Percentiles rank a stretch among this genome's conserved stretches.
These are phyloP conservation scores for Gobius niger DNA, from an alignment of 2,113 vertebrate species.

Conservation along the genomic window DNA sequence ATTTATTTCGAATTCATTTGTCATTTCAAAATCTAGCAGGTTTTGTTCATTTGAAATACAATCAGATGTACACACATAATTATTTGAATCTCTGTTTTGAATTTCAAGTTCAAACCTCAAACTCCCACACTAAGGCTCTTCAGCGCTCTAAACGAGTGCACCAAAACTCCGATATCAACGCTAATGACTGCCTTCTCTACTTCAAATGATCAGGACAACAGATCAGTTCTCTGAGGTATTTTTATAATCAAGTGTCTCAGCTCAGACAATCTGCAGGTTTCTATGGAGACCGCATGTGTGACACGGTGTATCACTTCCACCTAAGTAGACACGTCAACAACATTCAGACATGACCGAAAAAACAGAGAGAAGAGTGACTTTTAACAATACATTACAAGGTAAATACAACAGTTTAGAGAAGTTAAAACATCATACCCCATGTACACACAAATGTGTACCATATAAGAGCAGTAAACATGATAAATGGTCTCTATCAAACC, in stretches of 20 bases:
- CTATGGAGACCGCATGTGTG: slow-evolving; percentile 68
- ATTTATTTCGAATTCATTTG: too few relatives aligned
- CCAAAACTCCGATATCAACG: slow-evolving; percentile 2
- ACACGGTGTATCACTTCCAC: slow-evolving; percentile 41
- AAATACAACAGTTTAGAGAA: not conserved
- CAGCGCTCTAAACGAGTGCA: slow-evolving; percentile 28
- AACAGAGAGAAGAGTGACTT: slow-evolving; percentile 25
- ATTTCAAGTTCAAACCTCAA: too few relatives aligned
- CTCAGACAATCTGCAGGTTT: slow-evolving; percentile 59
- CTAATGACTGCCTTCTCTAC: slow-evolving; percentile 15
- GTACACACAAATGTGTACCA: not conserved
- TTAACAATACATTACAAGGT: not conserved
- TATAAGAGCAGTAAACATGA: slow-evolving; percentile 1
- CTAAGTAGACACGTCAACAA: slow-evolving; percentile 52
- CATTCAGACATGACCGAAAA: slow-evolving; percentile 43
- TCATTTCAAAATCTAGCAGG: too few relatives aligned
- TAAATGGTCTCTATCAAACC: slow-evolving; percentile 35
- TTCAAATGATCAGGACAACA: slow-evolving; percentile 37
- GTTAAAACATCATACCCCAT: not conserved
- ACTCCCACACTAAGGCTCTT: slow-evolving; percentile 1
- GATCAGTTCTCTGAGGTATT: slow-evolving; percentile 51
- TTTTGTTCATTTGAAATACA: too few relatives aligned
- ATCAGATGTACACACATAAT: too few relatives aligned
- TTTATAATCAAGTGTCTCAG: slow-evolving; percentile 42
- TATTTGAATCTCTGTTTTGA: too few relatives aligned